Evolutionary conservation across 2,797 vertebrate genomes (phyloP), one percentile per base, ranked within the genome.

Genomic region (Aplochiton taeniatus): DNA sequence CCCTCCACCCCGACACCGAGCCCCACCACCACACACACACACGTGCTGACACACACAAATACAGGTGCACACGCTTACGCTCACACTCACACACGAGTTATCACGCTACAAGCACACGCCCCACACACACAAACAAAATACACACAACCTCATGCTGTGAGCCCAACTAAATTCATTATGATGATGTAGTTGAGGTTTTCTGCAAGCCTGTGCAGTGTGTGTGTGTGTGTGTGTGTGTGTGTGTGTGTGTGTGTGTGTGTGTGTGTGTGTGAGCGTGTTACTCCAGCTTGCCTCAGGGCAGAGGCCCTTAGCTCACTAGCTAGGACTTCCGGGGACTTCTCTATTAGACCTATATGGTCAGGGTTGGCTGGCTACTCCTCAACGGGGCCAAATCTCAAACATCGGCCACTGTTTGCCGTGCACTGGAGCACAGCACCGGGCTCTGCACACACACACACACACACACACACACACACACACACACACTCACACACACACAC

Each of bases 341-440:
- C 54, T 41, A 56, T 56, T 31, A 56, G 20, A 12, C 20, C 20
- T 31, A 1, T 31, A 54, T 11, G 19, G 19, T 54, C 52, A 41
- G 13, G n/a, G 31, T 6, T 31, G 31, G 31, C 31, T 31, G 31
- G 31, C 31, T 31, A 2, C 31, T 31, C 31, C 19, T 56, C 20
- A 8, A 8, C 54, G 8, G 19, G 9, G 54, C 20, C 20, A n/a
- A 41, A 56, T 16, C 42, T n/a, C 7, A 58, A 58, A 59, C 13
- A 59, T 17, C 17, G 43, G 57, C 20, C 54, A 11, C 54, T 56
- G 54, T 56, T 59, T 46, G n/a, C 58, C 44, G 58, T 16, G 58
- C 42, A 47, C 44, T 59, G 58, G 44, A 47, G 42, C 58, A 59
- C 58, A 45, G 12, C 58, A 19, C n/a, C 57, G 44, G 8, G 17